phyloP scores from a whole-genome alignment of 2,113 vertebrate species.

The Prinia subflava region DNA sequence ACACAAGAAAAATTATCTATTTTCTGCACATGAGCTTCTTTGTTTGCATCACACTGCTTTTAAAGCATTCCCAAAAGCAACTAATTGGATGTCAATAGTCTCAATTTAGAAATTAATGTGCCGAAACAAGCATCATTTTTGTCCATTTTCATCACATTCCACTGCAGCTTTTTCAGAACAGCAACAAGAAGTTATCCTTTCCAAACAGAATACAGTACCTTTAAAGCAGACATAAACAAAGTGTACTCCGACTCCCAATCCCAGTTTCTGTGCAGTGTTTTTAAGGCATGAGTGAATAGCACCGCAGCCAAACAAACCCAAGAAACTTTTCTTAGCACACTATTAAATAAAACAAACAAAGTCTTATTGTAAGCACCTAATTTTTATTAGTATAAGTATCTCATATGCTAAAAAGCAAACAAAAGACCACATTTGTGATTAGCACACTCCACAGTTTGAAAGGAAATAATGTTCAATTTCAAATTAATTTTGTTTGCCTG shows the following conservation, averaged over 20 bases:
- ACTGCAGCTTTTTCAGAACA: neutral
- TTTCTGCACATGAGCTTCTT: neutral
- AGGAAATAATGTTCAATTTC: neutral
- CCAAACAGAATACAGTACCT: constrained; percentile 77
- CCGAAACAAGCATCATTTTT: neutral
- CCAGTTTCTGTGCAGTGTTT: constrained; percentile 95
- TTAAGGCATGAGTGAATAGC: constrained; percentile 87
- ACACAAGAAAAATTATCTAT: neutral
- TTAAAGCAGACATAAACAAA: constrained; percentile 94
- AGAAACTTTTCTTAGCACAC: constrained; percentile 85
- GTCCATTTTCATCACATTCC: neutral
- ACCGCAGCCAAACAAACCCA: constrained; percentile 87
- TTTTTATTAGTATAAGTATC: neutral
- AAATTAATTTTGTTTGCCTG: neutral
- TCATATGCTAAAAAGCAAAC: neutral
- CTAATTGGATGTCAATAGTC: neutral
- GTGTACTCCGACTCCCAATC: constrained; percentile 99
- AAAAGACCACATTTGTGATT: neutral
- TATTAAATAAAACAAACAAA: constrained; percentile 57
- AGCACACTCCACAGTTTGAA: neutral
- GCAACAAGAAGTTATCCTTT: neutral
- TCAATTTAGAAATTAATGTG: neutral
- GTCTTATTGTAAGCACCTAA: neutral
- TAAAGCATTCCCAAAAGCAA: neutral
- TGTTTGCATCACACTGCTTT: neutral